These are phyloP conservation scores for Leptosomus discolor DNA, from an alignment of 2,113 vertebrate genomes.

Conservation along the genomic window DNA sequence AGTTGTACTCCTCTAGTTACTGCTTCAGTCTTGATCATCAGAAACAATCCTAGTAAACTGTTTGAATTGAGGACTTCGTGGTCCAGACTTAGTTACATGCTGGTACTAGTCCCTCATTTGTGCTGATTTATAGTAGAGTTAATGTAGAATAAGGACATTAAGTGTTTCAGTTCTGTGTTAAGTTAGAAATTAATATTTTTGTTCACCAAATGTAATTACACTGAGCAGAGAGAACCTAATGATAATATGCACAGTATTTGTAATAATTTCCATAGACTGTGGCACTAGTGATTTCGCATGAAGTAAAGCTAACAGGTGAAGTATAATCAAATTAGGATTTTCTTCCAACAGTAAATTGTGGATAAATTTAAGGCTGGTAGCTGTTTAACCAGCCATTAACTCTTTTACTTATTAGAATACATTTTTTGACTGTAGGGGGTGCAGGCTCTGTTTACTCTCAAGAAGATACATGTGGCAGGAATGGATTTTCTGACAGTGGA, in stretches of 20 bases:
- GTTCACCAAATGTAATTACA: neutral
- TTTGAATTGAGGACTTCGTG: neutral
- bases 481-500: neutral
- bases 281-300: neutral
- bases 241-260: neutral
- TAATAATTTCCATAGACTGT: neutral
- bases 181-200: neutral
- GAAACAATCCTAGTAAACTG: neutral
- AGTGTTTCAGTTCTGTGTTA: neutral
- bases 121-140: neutral
- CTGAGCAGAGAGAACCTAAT: neutral
- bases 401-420: neutral
- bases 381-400: neutral
- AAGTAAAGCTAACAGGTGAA: neutral
- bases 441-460: neutral
- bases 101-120: neutral
- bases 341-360: neutral
- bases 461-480: neutral
- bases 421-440: neutral
- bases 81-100: neutral
- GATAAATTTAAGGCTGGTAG: neutral
- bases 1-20: neutral
- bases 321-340: neutral
- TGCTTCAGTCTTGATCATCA: neutral
- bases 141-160: neutral